Percentiles rank a stretch among this genome's conserved stretches.
Evolutionary conservation across 2,888 invertebrate species (phyloP).

Genomic region (Oithona nana): DNA sequence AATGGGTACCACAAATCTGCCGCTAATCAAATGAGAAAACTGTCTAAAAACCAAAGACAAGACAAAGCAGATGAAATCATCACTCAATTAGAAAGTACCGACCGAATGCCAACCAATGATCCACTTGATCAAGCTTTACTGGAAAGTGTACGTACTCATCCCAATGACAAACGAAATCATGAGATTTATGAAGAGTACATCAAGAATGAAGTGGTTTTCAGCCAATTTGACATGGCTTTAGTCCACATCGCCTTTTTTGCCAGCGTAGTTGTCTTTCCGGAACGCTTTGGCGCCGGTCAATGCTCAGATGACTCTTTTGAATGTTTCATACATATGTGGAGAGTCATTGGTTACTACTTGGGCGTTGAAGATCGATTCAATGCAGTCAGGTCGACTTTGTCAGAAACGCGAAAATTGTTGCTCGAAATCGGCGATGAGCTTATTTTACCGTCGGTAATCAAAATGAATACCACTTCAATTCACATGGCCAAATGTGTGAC

Average conservation of each 20-base stretch:
- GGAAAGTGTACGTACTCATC: too few species aligned
- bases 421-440: background rate
- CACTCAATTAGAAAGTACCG: background rate
- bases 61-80: background rate
- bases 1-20: background rate
- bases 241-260: slow-evolving; percentile 1
- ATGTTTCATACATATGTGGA: background rate
- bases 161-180: too few species aligned
- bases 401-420: background rate
- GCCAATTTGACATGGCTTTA: background rate
- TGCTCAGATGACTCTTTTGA: background rate
- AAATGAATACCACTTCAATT: background rate
- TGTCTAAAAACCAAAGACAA: background rate
- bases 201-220: background rate
- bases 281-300: background rate
- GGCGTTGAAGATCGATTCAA: background rate
- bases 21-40: background rate
- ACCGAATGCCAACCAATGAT: background rate
- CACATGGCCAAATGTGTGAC: background rate
- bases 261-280: background rate
- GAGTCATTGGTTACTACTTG: background rate
- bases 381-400: background rate
- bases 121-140: background rate
- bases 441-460: background rate
- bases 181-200: background rate